Base-by-base conservation (phyloP, 2,797 vertebrate genomes). In the Sebastes aleutianus region DNA sequence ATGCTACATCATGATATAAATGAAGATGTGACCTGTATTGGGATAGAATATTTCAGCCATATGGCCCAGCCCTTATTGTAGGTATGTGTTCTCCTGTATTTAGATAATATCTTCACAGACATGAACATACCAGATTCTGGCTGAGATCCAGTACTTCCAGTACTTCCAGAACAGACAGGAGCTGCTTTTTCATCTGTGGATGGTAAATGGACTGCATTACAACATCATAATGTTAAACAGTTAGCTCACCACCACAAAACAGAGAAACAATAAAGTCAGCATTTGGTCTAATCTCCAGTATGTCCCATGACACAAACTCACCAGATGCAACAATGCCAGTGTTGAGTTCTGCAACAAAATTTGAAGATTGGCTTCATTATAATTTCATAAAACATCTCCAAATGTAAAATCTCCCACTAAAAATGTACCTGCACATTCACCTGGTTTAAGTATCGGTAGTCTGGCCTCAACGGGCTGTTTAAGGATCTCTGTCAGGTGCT, bases 401-500 rank as follows among this genome's bases (percentile, higher is more conserved):
- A 24, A n/a, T 14, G 1, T 18, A 13, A 0, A 69, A 4, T 5
- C 9, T 26, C 4, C 10, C 9, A 13, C 18, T 39, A 4, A 3
- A 50, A 34, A 26, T 0, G 3, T 16, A 34, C 8, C 4, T 31
- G 22, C 4, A 56, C 26, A 61, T 68, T 74, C 56, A 95, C 94
- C 92, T 92, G 83, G 18, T 82, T 80, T 77, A 10, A 93, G 83
- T 1, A 79, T 27, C 2, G 1, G 70, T 2, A 85, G 53, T 80
- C 96, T 74, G 74, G 73, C 76, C 58, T 95, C 95, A 2, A 90
- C 8, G 0, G 95, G 93, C 36, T 90, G 84, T 20, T 78, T 86
- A 27, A 95, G 32, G 29, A 95, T 6, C 61, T 91, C 88, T 0
- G 20, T 29, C 64, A 96, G 83, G 62, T 84, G 50, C 3, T 92